Base-by-base conservation (phyloP, 2,113 vertebrate species). In the Heterotilapia buettikoferi region DNA sequence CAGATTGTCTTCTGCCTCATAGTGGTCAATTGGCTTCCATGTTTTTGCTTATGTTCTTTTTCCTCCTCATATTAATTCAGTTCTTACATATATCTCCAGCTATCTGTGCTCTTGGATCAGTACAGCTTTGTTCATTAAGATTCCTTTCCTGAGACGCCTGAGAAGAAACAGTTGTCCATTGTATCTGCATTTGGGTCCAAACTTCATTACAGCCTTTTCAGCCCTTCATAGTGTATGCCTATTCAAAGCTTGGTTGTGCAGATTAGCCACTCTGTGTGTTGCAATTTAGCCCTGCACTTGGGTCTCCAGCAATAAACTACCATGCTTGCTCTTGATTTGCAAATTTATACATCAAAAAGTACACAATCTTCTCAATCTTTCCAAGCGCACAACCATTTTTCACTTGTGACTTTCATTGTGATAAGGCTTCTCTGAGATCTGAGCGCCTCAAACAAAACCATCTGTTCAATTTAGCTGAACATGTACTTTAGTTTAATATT, bases 61-160 rank as follows among this genome's bases (percentile, higher is more conserved):
- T 0, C 21, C 53, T 56, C 53, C 2, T 56, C 11, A 3, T 56
- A 13, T 56, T 56, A 24, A 56, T 56, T 0, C 2, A 56, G 10
- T 66, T 66, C 33, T 38, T 66, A 13, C 2, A 18, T 61, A 18
- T 59, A 61, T 57, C 3, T 16, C 56, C 13, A 63, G 38, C 31
- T 36, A 0, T 8, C 0, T n/a, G 1, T 21, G 61, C 6, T 21
- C 61, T 38, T 13, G 33, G 19, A 38, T 66, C 19, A 38, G 33
- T 21, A 38, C 61, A 68, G 33, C 2, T 68, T 66, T 38, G 19
- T 68, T 68, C 19, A 38, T 1, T 68, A 68, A 0, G 19, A 38
- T 38, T 68, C 5, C 4, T 59, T 59, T 59, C 4, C 33, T 8
- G 33, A 38, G 33, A 68, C 1, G 11, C 61, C 33, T 68, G 61